Base-by-base conservation (phyloP, 2,888 invertebrate species). In the Omphaloscelis lunosa region DNA sequence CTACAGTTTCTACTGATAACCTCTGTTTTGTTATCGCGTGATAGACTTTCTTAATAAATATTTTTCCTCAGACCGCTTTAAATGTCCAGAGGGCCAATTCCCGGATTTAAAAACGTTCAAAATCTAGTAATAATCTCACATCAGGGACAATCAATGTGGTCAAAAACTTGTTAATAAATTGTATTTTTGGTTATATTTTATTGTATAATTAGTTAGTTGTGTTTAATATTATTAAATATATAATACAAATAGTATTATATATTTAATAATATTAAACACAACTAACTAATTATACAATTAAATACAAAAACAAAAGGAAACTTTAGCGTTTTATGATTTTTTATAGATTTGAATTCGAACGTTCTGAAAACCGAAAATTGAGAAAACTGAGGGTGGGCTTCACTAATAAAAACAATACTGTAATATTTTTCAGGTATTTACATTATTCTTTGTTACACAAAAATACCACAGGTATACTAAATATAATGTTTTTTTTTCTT, bases 381-480 rank as follows among this genome's bases (percentile, higher is more conserved):
- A n/a, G n/a, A n/a, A n/a, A n/a, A n/a, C n/a, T n/a, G n/a, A n/a
- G n/a, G n/a, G n/a, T n/a, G n/a, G n/a, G 58, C 9, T 27, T 4
- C 56, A 56, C 12, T 56, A n/a, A 56, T 56, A 23, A 53, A 53
- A 53, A 53, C 9, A 53, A 53, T n/a, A 23, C 9, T 9, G 53
- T 23, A 53, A 53, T n/a, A n/a, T 53, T 53, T 53, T n/a, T 23
- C 23, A 53, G 53, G 1, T n/a, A 53, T 23, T 0, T 53, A 53
- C 3, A 51, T 75, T n/a, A 77, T 41, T 77, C 41, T 2, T 3
- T 0, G 9, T 20, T 8, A 51, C 12, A 29, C 45, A 77, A 81
- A 81, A 45, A n/a, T n/a, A 34, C 6, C 8, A 53, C 20, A 12
- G 8, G 1, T 20, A n/a, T 23, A 67, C 45, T 41, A 12, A 61